A percentile compares a stretch with the other conserved stretches of the same genome.
phyloP scores from a whole-genome alignment of 2,888 invertebrate species.

The Blastobasis adustella region DNA sequence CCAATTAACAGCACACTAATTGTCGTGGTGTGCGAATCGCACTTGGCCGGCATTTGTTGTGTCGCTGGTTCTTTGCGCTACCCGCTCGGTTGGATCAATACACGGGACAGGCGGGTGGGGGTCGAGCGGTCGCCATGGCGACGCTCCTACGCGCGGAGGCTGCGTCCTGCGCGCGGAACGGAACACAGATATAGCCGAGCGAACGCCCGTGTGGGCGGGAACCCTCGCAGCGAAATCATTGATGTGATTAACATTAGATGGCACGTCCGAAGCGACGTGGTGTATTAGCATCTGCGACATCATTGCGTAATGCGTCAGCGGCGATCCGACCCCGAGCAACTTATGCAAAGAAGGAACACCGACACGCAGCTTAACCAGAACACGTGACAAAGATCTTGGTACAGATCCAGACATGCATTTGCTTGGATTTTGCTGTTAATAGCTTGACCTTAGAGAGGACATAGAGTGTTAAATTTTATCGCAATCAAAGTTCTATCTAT shows the following conservation, averaged over 20 bases:
- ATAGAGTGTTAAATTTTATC: too few relatives aligned
- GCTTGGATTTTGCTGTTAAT: too few relatives aligned
- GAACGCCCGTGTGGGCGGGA: slow-evolving; percentile 46
- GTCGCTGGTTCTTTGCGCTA: slow-evolving; percentile 24
- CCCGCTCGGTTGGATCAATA: slow-evolving; percentile 44
- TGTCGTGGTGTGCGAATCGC: neutral
- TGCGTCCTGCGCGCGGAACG: slow-evolving; percentile 29
- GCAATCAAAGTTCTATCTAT: too few relatives aligned
- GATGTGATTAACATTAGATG: slow-evolving; percentile 35
- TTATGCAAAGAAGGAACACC: too few relatives aligned
- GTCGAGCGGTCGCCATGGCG: slow-evolving; percentile 46
- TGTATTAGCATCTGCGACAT: neutral
- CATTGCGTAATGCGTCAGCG: neutral
- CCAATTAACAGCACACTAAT: too few relatives aligned
- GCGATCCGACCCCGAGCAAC: too few relatives aligned
- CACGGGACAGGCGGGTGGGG: slow-evolving; percentile 20
- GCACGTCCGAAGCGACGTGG: slow-evolving; percentile 11
- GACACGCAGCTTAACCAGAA: too few relatives aligned
- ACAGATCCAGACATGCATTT: too few relatives aligned
- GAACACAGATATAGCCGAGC: slow-evolving; percentile 38
- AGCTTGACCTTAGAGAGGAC: too few relatives aligned
- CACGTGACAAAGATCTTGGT: too few relatives aligned
- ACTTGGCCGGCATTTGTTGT: slow-evolving; percentile 26
- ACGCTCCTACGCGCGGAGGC: slow-evolving; percentile 63
- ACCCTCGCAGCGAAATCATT: slow-evolving; percentile 43